Percentiles rank a stretch among this genome's conserved stretches.
Evolutionary conservation across 2,888 invertebrate species (phyloP).

Genomic region (Rosalia funebris): DNA sequence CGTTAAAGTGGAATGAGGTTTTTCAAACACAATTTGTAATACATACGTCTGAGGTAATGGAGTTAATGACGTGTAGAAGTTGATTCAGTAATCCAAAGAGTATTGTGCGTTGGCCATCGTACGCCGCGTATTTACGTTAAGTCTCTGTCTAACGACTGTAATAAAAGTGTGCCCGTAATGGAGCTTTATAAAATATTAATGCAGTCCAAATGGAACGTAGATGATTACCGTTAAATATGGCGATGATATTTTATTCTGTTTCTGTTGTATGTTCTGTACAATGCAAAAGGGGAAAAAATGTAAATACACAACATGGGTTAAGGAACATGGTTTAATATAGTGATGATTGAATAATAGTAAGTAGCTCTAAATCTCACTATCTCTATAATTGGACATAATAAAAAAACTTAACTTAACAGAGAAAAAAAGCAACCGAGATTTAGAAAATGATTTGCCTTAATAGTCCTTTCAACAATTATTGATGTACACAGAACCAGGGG

Average conservation of each 20-base stretch:
- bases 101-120: conserved; percentile 31
- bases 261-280: background rate
- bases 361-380: too few relatives aligned
- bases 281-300: too few relatives aligned
- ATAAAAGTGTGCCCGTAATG: conserved; percentile 7
- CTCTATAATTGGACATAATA: too few relatives aligned
- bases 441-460: too few relatives aligned
- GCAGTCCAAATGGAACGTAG: background rate
- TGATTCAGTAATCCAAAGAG: conserved; percentile 44
- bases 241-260: background rate
- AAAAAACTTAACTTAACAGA: too few relatives aligned
- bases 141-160: conserved; percentile 7
- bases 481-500: too few relatives aligned
- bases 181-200: conserved; percentile 1
- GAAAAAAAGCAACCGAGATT: too few relatives aligned
- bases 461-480: too few relatives aligned
- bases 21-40: conserved; percentile 34
- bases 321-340: too few relatives aligned
- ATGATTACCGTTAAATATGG: background rate
- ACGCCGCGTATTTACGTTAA: conserved; percentile 21
- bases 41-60: conserved; percentile 31
- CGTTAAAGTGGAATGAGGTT: conserved; percentile 35
- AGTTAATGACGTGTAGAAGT: conserved; percentile 46
- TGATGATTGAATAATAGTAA: too few relatives aligned
- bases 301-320: too few relatives aligned